Conservation (phyloP, 2,797 vertebrate species). For the Rhabdophis nuchalis region DNA sequence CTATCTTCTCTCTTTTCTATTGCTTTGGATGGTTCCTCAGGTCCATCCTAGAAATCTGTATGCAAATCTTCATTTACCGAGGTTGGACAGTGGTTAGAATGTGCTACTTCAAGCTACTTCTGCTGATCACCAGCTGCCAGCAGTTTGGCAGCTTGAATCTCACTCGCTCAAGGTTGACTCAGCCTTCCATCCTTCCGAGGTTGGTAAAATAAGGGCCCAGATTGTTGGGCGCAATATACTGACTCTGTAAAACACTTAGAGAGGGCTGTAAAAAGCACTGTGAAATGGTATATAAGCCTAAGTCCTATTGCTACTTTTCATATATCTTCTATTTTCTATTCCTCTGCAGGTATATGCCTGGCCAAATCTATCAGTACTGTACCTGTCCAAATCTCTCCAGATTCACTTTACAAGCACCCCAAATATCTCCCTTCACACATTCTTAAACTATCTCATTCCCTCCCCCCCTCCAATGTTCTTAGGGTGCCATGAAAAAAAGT, state of each 20-base stretch:
- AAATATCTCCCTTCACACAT: not conserved
- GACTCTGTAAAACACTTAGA: too few species aligned
- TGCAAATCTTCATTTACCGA: not conserved
- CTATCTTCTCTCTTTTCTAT: not conserved
- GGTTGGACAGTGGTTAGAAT: too few species aligned
- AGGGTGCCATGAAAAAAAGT: not conserved
- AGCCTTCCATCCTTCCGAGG: too few species aligned
- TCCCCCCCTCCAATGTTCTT: not conserved
- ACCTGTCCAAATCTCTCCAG: not conserved
- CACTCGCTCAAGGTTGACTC: too few species aligned
- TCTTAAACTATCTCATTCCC: not conserved
- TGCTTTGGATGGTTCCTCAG: not conserved
- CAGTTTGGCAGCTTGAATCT: too few species aligned
- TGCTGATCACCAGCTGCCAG: too few species aligned
- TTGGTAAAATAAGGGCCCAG: too few species aligned
- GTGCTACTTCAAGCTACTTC: too few species aligned
- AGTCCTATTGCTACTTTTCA: not conserved
- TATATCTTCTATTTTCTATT: not conserved
- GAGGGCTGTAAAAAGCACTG: too few species aligned
- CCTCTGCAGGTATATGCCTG: not conserved
- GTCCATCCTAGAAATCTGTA: not conserved
- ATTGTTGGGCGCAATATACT: too few species aligned
- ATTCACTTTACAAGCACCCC: not conserved
- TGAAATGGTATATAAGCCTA: too few species aligned
- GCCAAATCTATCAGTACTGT: not conserved